Evolutionary conservation across 1,140 invertebrate genomes (phyloP).

Genomic region (Ditylenchus dipsaci): DNA sequence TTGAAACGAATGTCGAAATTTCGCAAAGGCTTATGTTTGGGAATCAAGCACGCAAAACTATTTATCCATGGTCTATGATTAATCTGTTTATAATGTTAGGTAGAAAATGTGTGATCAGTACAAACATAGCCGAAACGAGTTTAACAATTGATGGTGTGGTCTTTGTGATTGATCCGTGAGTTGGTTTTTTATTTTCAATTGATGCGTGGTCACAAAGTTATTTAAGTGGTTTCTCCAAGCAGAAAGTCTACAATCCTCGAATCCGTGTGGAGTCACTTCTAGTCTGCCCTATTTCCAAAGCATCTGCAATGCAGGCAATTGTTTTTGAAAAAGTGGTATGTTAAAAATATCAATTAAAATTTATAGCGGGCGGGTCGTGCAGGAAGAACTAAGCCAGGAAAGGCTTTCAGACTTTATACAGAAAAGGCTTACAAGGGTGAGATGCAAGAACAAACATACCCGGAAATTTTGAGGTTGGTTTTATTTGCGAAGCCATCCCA

Average conservation of each 20-base stretch:
- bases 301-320: conserved; percentile 82
- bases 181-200: neutral
- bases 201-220: neutral
- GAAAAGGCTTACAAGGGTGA: conserved; percentile 97
- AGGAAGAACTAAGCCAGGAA: conserved; percentile 90
- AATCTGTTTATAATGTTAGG: conserved; percentile 26
- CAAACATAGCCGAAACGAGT: conserved; percentile 98
- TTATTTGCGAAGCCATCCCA: conserved; percentile 12
- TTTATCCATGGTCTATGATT: too few relatives aligned
- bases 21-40: too few relatives aligned
- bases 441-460: conserved; percentile 99
- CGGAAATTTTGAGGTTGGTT: conserved; percentile 76
- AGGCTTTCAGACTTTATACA: conserved; percentile 96
- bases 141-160: conserved; percentile 99
- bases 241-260: conserved; percentile 94
- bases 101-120: conserved; percentile 79
- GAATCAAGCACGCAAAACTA: too few relatives aligned
- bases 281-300: conserved; percentile 97
- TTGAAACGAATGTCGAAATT: too few relatives aligned
- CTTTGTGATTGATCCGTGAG: conserved; percentile 94
- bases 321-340: too few relatives aligned
- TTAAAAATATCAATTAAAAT: too few relatives aligned
- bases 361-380: conserved; percentile 73
- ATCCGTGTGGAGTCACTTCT: conserved; percentile 93
- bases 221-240: conserved; percentile 84